Evolutionary conservation across 2,113 vertebrate species (phyloP).

Genomic region (Nerophis lumbriciformis): DNA sequence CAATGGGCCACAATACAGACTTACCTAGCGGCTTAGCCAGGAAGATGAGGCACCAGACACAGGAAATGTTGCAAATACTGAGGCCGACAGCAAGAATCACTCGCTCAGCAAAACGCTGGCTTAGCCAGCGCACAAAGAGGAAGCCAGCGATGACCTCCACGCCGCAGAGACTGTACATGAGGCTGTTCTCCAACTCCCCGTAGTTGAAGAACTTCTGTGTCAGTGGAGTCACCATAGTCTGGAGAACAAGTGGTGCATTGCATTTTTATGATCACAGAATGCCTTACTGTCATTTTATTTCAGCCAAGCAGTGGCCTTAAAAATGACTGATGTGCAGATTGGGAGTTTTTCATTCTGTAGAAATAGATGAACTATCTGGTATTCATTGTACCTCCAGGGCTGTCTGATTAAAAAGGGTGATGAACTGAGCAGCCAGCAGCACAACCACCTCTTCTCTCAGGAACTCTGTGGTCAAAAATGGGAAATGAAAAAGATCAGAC

Average conservation of each 20-base stretch:
- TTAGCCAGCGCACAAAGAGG: constrained; percentile 76
- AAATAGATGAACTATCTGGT: not conserved
- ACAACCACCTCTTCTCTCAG: constrained; percentile 79
- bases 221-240: constrained; percentile 83
- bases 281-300: not conserved
- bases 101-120: constrained; percentile 65
- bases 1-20: not conserved
- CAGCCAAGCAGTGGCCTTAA: not conserved
- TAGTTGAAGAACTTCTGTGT: constrained; percentile 78
- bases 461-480: constrained; percentile 61
- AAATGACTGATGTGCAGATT: too few relatives aligned
- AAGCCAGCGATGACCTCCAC: constrained; percentile 79
- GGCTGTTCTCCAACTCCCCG: constrained; percentile 79
- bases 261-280: not conserved
- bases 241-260: not conserved
- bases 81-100: constrained; percentile 74
- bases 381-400: constrained; percentile 70
- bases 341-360: not conserved
- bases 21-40: constrained; percentile 73
- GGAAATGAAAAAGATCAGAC: not conserved
- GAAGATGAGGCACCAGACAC: constrained; percentile 79
- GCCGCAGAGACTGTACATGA: constrained; percentile 80
- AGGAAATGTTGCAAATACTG: constrained; percentile 74
- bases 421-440: constrained; percentile 76
- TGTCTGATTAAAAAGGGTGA: constrained; percentile 81